Evolutionary conservation across 2,888 invertebrate genomes (phyloP), one percentile per base, ranked within the genome.

Genomic region (Odontothrips loti): DNA sequence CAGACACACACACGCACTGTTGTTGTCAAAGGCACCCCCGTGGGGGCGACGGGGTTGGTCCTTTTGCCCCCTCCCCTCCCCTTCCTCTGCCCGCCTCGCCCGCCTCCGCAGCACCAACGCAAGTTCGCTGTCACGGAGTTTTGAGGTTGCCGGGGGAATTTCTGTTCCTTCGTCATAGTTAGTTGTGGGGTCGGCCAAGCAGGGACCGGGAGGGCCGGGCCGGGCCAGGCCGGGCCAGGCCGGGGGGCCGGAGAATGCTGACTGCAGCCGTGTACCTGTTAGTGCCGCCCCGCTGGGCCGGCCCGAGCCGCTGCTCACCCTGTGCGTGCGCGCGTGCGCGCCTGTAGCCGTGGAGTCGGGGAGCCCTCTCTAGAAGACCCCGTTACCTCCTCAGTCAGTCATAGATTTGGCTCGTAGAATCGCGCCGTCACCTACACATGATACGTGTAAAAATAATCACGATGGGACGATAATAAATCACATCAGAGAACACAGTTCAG

Each of bases 81-180:
- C 51, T 51, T 17, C 0, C 58, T 15, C 15, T 17, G 15, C 58
- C 58, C 6, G 10, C n/a, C 58, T 15, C 58, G 12, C 34, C 34
- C 34, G 34, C 34, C 34, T 43, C 34, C 34, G 34, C 34, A 43
- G 34, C 3, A 43, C 6, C 58, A 15, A 17, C 58, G n/a, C 58
- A 58, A 58, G 58, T 58, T 58, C 58, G 15, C 58, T 58, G 58
- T 58, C 58, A 20, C 58, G 58, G 58, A 58, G 58, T 58, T 58
- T 58, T 58, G 58, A 58, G 58, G 58, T 58, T 58, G 58, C 15
- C 58, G 58, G 15, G 58, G 58, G 58, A 58, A 58, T 58, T 58
- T 58, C 58, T 58, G 20, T 58, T 6, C 58, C 58, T 58, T 51
- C 58, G 20, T 58, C 58, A 58, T 17, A 17, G 17, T 58, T 58